Evolutionary conservation across 2,888 invertebrate species (phyloP), one percentile per base, ranked within the genome.

Genomic region (Lottia gigantea): DNA sequence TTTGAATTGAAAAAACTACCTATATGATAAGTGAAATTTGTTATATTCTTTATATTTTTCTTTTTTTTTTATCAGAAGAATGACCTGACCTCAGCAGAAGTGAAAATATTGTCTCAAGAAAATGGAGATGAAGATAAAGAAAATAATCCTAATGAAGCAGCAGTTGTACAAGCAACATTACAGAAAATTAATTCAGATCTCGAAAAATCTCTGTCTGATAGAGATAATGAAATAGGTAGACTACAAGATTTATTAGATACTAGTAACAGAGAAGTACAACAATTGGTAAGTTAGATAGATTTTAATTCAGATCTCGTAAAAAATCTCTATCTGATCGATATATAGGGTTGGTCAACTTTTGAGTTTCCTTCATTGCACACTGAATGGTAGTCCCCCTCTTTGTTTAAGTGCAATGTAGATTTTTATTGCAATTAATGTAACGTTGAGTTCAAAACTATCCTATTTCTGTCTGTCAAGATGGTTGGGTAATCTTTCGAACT

Each of bases 151-250:
- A 82, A 79, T 77, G 83, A 82, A 66, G 73, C 75, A n/a, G 80
- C 80, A 16, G 80, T 80, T 68, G 74, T 85, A 71, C 82, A 83
- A 71, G 78, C 80, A 25, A 81, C 83, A 62, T 75, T 85, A n/a
- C 75, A 78, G 67, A 80, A 78, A 70, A 74, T 83, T 47, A 81
- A 81, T 68, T 69, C 71, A 25, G 83, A 85, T 45, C 72, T 82
- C 71, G 79, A 82, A 40, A 80, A 82, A 70, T 70, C 74, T 19
- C 66, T 78, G 46, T 68, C 80, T 70, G 76, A 78, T 71, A 80
- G 79, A 74, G 82, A 85, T 55, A 74, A 74, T 11, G 82, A 83
- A 71, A 75, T 86, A 55, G 67, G 74, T 14, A 75, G 71, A 66
- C 71, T 81, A 65, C 76, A 80, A 68, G 70, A 76, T 46, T 74